These are phyloP conservation scores for Campoplex capitator DNA, from an alignment of 2,888 invertebrate genomes.

Conservation along the genomic window DNA sequence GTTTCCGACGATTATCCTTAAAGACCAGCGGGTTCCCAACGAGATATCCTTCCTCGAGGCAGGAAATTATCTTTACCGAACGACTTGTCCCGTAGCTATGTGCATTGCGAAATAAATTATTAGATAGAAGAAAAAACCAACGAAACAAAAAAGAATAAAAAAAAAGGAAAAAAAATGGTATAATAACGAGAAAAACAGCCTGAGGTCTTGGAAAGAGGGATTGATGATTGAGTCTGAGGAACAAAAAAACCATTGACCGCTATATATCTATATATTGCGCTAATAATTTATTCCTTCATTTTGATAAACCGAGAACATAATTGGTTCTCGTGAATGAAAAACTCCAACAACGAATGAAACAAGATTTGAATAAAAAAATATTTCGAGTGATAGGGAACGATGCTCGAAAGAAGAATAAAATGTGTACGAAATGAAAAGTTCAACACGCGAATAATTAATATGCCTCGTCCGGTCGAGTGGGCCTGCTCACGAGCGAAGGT, in stretches of 20 bases:
- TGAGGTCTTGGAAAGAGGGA: conserved; percentile 7
- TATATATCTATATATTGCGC: background rate
- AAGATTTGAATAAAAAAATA: background rate
- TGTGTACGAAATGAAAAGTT: conserved; percentile 11
- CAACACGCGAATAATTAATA: conserved; percentile 17
- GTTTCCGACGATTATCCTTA: conserved; percentile 81
- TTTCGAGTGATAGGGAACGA: background rate
- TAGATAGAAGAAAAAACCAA: background rate
- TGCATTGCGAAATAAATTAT: conserved; percentile 38
- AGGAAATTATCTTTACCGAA: conserved; percentile 73
- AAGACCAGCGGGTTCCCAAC: conserved; percentile 70
- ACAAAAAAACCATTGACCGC: background rate
- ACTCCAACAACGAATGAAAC: background rate
- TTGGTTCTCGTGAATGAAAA: background rate
- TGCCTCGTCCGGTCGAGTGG: conserved; percentile 24
- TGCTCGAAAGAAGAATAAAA: background rate
- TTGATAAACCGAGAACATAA: background rate
- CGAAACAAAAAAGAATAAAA: no score
- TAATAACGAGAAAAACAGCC: conserved; percentile 8
- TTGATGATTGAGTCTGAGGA: background rate
- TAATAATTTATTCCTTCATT: no score
- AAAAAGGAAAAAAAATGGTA: conserved; percentile 6
- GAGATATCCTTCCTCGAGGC: conserved; percentile 68
- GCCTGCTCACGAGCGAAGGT: conserved; percentile 23
- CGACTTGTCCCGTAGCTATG: conserved; percentile 55